A percentile compares a stretch with the other conserved stretches of the same genome.
phyloP scores from a whole-genome alignment of 2,888 invertebrate species.

The Harmothoe impar region DNA sequence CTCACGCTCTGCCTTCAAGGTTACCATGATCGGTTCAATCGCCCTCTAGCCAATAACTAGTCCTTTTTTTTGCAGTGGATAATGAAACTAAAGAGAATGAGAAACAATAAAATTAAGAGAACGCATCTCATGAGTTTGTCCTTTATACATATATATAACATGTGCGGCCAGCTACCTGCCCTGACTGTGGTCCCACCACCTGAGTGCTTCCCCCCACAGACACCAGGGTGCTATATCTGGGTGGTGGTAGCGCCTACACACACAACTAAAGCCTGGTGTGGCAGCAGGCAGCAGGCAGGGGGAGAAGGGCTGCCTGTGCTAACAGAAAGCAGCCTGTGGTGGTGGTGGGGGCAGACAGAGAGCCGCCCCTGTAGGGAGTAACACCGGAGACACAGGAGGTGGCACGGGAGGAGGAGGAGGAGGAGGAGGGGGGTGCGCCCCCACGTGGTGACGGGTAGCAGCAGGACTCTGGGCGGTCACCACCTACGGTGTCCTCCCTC shows the following conservation, averaged over 20 bases:
- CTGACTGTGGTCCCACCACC: background rate
- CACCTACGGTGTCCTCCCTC: background rate
- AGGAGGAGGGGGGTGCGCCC: background rate
- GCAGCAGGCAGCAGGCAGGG: background rate
- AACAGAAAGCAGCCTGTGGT: background rate
- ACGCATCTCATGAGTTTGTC: background rate
- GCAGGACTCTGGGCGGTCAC: conserved; percentile 7
- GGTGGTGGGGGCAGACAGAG: background rate
- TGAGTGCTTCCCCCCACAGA: background rate
- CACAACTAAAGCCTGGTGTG: background rate
- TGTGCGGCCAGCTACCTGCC: background rate
- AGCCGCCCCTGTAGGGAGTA: background rate
- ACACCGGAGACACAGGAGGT: background rate
- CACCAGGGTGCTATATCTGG: background rate
- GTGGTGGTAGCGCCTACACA: background rate
- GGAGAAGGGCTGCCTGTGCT: background rate
- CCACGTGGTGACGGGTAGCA: background rate
- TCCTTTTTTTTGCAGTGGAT: background rate
- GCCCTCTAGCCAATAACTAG: background rate
- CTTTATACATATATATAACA: background rate
- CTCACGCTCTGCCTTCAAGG: background rate
- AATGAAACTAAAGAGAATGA: background rate
- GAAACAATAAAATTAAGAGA: conserved; percentile 8
- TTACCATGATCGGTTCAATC: conserved; percentile 8
- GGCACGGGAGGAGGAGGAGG: background rate